Evolutionary conservation across 2,113 vertebrate species (phyloP), one percentile per base, ranked within the genome.

Genomic region (Suricata suricatta): DNA sequence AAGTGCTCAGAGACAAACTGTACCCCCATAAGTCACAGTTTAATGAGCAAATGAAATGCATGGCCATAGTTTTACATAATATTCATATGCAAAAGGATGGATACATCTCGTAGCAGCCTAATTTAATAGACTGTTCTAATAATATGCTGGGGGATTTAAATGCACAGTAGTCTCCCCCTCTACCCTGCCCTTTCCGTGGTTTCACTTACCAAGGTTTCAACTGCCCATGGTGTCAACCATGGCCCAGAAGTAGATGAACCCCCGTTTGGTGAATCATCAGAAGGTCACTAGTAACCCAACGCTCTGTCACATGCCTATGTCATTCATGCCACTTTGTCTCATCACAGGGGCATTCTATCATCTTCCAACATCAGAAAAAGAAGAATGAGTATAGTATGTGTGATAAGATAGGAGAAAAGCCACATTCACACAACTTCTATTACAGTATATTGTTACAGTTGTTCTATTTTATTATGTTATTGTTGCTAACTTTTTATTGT

Each of bases 1-100:
- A 87, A 98, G 98, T 88, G 81, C 94, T 97, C 0, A 0, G 68
- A 98, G 93, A 89, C 87, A 98, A 98, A 92, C 72, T 90, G 1
- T 74, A 96, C 87, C 90, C 93, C 54, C 11, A 0, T 93, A 97
- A 89, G 97, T 98, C 97, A 98, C 96, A 97, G 79, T 93, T 29
- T 19, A 88, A 74, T 35, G 54, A 98, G 90, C 82, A 98, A 98
- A 98, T 98, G 85, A 98, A 97, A 98, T 97, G 80, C 54, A 57
- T 81, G 83, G 29, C 95, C 1, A 10, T 87, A 74, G 92, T 98
- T 98, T 98, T 97, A 97, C 93, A 98, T 98, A 98, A 98, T 91
- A 98, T 98, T 81, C 95, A 97, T 98, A 97, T 96, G 97, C 50
- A 80, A 98, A 96, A 77, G 96, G 84, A 90, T 50, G 94, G 94